A percentile compares a stretch with the other conserved stretches of the same genome.
Conservation (phyloP, 2,113 vertebrate species). For the Nerophis ophidion region DNA sequence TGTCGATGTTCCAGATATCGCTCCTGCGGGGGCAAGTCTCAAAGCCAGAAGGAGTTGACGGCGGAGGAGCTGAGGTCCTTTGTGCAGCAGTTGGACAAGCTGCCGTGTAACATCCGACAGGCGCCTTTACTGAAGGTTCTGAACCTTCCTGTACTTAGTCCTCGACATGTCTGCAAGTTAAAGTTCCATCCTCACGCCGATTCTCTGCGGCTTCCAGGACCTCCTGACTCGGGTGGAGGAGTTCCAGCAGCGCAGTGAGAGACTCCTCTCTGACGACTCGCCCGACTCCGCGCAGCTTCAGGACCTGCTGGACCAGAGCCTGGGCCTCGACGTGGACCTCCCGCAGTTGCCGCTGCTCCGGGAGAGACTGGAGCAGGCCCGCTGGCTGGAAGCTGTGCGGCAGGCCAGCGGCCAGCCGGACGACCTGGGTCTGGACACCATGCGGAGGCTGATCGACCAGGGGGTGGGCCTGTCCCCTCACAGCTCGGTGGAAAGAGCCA, state of each 20-base stretch:
- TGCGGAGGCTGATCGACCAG: conserved; percentile 93
- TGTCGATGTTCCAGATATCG: conserved; percentile 75
- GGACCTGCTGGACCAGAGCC: conserved; percentile 82
- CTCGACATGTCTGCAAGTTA: too few relatives aligned
- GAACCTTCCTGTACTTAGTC: neutral
- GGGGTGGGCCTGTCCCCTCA: conserved; percentile 89
- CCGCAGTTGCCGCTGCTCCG: conserved; percentile 81
- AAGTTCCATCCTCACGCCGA: neutral
- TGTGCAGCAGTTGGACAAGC: conserved; percentile 82
- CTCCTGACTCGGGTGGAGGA: conserved; percentile 86
- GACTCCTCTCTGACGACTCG: conserved; percentile 79
- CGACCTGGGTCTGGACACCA: conserved; percentile 84
- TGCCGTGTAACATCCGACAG: conserved; percentile 88
- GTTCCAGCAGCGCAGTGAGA: conserved; percentile 83
- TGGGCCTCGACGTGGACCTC: conserved; percentile 89
- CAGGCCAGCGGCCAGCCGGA: conserved; percentile 74
- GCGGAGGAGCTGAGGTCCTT: conserved; percentile 87
- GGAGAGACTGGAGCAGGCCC: conserved; percentile 85
- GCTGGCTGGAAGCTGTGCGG: conserved; percentile 88
- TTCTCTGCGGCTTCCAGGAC: conserved; percentile 69
- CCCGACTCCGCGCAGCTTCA: conserved; percentile 81
- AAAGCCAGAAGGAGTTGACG: conserved; percentile 84
- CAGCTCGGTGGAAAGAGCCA: conserved; percentile 85
- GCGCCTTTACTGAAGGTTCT: conserved; percentile 86
- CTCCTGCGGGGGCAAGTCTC: conserved; percentile 89